These are phyloP conservation scores for Clanis bilineata DNA, from an alignment of 2,888 invertebrate species.

Conservation along the genomic window DNA sequence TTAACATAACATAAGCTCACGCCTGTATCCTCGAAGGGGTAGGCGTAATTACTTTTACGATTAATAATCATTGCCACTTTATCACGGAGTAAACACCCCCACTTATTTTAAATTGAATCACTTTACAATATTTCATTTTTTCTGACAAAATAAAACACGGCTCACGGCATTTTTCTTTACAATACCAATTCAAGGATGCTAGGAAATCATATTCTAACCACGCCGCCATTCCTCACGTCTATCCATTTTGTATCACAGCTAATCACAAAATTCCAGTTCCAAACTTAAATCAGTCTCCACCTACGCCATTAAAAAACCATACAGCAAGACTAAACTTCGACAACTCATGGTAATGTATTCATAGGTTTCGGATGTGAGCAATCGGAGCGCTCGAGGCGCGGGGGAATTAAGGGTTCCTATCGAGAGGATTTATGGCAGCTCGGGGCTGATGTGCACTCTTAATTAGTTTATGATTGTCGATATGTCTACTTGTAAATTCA, in stretches of 20 bases:
- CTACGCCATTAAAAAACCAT: background rate
- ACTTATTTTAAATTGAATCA: too few species aligned
- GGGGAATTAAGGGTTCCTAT: conserved; percentile 22
- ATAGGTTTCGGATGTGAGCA: conserved; percentile 31
- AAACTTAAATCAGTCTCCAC: background rate
- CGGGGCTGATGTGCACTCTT: background rate
- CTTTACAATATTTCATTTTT: too few species aligned
- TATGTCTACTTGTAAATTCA: background rate
- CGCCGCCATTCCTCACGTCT: too few species aligned
- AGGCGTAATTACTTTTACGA: too few species aligned
- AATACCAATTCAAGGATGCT: too few species aligned
- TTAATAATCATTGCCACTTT: too few species aligned
- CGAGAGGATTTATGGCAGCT: conserved; percentile 3
- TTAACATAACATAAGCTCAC: too few species aligned
- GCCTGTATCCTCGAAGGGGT: too few species aligned
- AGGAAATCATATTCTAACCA: too few species aligned
- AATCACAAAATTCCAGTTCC: background rate
- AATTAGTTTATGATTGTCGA: conserved; percentile 1
- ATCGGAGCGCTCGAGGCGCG: background rate
- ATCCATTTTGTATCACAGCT: background rate
- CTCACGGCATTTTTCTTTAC: too few species aligned
- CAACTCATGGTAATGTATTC: conserved; percentile 53
- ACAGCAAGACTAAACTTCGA: background rate
- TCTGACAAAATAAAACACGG: too few species aligned
- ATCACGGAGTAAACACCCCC: too few species aligned